Evolutionary conservation across 2,797 vertebrate species (phyloP).

Genomic region (Gymnoscopelus braueri): DNA sequence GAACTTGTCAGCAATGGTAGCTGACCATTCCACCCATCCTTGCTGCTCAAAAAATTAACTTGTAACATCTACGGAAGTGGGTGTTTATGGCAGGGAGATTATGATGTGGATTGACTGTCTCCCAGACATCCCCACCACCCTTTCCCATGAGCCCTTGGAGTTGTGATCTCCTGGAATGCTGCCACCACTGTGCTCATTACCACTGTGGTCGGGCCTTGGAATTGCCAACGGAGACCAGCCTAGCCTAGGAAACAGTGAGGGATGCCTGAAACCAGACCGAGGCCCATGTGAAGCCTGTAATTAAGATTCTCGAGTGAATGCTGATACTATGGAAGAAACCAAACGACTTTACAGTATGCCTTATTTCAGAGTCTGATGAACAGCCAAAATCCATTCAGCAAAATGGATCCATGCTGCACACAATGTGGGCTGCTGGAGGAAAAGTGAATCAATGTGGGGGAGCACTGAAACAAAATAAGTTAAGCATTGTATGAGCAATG

Average conservation of each 20-base stretch:
- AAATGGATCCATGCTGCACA: slow-evolving; percentile 61
- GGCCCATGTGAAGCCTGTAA: slow-evolving; percentile 79
- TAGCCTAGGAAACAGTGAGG: slow-evolving; percentile 77
- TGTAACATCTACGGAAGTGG: slow-evolving; percentile 71
- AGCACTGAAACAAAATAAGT: slow-evolving; percentile 31
- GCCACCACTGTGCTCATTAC: slow-evolving; percentile 78
- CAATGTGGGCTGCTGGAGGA: slow-evolving; percentile 54
- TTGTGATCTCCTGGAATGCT: slow-evolving; percentile 75
- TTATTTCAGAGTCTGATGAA: slow-evolving; percentile 73
- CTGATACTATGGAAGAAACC: slow-evolving; percentile 84
- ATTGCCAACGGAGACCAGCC: slow-evolving; percentile 78
- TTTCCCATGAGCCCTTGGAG: slow-evolving; percentile 78
- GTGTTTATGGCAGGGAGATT: slow-evolving; percentile 75
- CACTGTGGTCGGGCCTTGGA: slow-evolving; percentile 81
- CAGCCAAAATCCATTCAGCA: slow-evolving; percentile 79
- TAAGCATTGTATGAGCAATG: slow-evolving; percentile 51
- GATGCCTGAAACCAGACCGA: slow-evolving; percentile 79
- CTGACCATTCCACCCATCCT: slow-evolving; percentile 69
- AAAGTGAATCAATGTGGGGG: slow-evolving; percentile 63
- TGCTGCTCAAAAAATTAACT: slow-evolving; percentile 54
- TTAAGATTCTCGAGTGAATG: slow-evolving; percentile 82
- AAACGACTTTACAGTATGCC: slow-evolving; percentile 82
- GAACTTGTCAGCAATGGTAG: slow-evolving; percentile 42
- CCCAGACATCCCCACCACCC: slow-evolving; percentile 75
- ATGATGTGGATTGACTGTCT: slow-evolving; percentile 72